Evolutionary conservation across 2,888 invertebrate genomes (phyloP), one percentile per base, ranked within the genome.

Genomic region (Aspidiotus destructor): DNA sequence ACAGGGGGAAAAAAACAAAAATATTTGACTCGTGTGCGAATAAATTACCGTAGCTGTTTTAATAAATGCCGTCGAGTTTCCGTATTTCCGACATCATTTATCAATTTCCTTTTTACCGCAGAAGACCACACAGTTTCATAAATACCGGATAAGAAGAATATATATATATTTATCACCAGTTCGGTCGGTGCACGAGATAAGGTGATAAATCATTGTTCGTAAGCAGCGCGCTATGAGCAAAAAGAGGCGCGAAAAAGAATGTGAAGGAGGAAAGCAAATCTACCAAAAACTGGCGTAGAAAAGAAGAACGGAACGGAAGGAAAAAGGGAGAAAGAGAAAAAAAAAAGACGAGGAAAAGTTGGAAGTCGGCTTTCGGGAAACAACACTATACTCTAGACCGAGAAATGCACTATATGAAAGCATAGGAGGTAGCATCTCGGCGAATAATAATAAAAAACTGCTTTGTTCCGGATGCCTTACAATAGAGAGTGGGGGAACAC

Each of bases 141-240:
- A 62, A 65, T 65, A 65, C 65, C 65, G 65, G 65, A 65, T 65
- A 65, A 65, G 65, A 65, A 65, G 65, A 65, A 65, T 65, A 65
- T 28, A 28, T 28, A 28, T 28, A 28, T 65, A 65, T 65, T 65
- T 65, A 65, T 65, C 65, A 65, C 65, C 55, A 60, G 68, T 62
- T 28, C 53, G 54, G 44, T 55, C 54, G 68, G 13, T 28, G 52
- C 54, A 61, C 52, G 60, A 53, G 60, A 62, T 62, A 68, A 68
- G 62, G 68, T 60, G 68, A 68, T 68, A 68, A 62, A 68, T 60
- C 60, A 68, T 62, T 68, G 62, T 68, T 62, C 62, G 58, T 58
- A 58, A 17, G 58, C 58, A 15, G 55, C 58, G 16, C 40, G 58
- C 28, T 8, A 10, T 28, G 58, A 58, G 40, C 8, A 28, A 28